phyloP scores from a whole-genome alignment of 1,140 invertebrate species.

The Hydropsyche tenuis region DNA sequence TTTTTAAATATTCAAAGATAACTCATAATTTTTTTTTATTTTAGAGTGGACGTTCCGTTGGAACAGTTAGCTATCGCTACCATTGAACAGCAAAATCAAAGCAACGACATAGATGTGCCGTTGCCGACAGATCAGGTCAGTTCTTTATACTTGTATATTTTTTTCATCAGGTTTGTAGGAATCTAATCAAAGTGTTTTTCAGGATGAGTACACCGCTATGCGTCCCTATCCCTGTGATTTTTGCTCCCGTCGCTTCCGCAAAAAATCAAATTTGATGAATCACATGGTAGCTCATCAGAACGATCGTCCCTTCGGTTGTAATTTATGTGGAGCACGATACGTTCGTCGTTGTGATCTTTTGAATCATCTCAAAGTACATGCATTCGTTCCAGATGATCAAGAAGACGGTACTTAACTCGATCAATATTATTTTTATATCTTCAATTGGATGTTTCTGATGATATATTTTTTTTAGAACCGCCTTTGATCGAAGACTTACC shows the following conservation, averaged over 20 bases:
- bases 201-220: conserved; percentile 78
- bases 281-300: conserved; percentile 85
- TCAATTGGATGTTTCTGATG: background rate
- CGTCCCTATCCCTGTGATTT: conserved; percentile 87
- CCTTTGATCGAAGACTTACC: conserved; percentile 1
- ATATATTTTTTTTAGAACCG: conserved; percentile 14
- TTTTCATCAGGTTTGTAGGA: background rate
- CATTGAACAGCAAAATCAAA: conserved; percentile 65
- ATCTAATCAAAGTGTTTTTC: background rate
- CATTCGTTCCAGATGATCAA: conserved; percentile 70
- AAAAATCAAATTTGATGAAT: conserved; percentile 82
- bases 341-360: conserved; percentile 78
- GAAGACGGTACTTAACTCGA: conserved; percentile 56
- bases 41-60: conserved; percentile 70
- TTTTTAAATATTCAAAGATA: background rate
- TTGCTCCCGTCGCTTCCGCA: conserved; percentile 80
- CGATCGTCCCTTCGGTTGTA: conserved; percentile 77
- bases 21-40: conserved; percentile 40
- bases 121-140: conserved; percentile 75
- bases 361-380: conserved; percentile 82
- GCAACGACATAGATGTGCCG: conserved; percentile 77
- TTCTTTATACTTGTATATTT: background rate
- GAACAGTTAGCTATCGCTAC: conserved; percentile 65
- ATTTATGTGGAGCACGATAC: conserved; percentile 79
- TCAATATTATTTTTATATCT: conserved; percentile 9